These are phyloP conservation scores for Colius striatus DNA, from an alignment of 2,113 vertebrate genomes.

Conservation along the genomic window DNA sequence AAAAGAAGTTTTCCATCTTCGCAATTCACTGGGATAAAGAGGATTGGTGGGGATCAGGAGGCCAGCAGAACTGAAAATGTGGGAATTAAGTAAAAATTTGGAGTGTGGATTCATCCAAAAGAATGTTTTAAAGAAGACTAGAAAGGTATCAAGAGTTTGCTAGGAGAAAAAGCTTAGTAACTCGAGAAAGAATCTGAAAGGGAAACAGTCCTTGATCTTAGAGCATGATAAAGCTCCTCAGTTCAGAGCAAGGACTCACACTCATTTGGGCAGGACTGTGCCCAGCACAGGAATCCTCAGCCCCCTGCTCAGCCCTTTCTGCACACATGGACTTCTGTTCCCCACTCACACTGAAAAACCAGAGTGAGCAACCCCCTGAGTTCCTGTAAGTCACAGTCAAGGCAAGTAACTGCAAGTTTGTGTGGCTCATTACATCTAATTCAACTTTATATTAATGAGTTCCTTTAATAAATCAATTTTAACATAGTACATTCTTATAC, in stretches of 20 bases:
- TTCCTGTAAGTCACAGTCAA: neutral
- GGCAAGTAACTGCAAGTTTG: neutral
- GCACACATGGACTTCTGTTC: neutral
- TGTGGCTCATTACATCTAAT: neutral
- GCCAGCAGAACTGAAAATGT: neutral
- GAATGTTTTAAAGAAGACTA: neutral
- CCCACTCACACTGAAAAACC: neutral
- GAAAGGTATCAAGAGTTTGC: neutral
- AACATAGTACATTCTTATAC: neutral
- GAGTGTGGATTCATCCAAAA: neutral
- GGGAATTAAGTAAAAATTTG: neutral
- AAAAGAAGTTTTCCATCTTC: neutral
- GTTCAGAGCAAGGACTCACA: no score
- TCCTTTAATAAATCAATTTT: neutral
- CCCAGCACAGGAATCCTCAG: neutral
- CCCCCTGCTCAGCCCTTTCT: neutral
- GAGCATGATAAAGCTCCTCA: neutral
- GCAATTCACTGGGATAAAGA: neutral
- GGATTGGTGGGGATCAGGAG: conserved; percentile 2
- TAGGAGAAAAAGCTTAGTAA: neutral
- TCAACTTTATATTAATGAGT: neutral
- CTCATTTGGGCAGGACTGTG: neutral
- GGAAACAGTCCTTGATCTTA: neutral
- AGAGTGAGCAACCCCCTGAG: fast-evolving
- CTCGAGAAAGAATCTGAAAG: neutral